Evolutionary conservation across 1,140 invertebrate species (phyloP).

Genomic region (Monomorium pharaonis): DNA sequence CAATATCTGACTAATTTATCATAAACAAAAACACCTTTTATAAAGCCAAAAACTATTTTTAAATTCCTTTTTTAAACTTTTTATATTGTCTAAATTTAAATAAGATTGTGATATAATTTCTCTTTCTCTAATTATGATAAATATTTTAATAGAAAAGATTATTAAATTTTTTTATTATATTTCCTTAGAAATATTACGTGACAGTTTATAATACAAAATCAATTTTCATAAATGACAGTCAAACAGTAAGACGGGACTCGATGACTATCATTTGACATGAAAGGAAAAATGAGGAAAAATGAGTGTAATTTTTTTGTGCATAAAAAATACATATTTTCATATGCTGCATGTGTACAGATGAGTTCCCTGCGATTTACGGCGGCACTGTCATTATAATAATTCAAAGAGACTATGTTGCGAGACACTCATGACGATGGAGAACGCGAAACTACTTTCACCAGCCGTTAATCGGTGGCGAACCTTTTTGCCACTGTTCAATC

Average conservation of each 20-base stretch:
- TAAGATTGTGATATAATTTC: not conserved
- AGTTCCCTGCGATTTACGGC: not conserved
- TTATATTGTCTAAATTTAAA: not conserved
- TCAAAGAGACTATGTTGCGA: not conserved
- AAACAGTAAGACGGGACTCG: not conserved
- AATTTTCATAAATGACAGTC: not conserved
- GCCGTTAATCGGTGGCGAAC: not conserved
- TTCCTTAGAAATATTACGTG: not conserved
- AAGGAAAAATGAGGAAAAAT: not conserved
- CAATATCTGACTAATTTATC: not conserved
- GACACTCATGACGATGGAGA: not conserved
- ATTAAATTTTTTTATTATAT: not conserved
- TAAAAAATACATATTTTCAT: not conserved
- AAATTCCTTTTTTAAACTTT: not conserved
- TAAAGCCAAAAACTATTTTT: not conserved
- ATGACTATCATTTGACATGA: not conserved
- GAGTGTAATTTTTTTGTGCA: not conserved
- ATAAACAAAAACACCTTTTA: too few species aligned
- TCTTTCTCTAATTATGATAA: not conserved
- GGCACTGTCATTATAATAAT: slow-evolving; percentile 5
- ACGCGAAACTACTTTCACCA: slow-evolving; percentile 43
- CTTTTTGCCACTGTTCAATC: slow-evolving; percentile 20
- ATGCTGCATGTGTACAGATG: not conserved
- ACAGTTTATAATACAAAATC: not conserved
- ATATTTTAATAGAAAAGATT: not conserved